A percentile compares a stretch with the other conserved stretches of the same genome.
Evolutionary conservation across 2,797 vertebrate genomes (phyloP).

Genomic region (Brachymystax lenok): DNA sequence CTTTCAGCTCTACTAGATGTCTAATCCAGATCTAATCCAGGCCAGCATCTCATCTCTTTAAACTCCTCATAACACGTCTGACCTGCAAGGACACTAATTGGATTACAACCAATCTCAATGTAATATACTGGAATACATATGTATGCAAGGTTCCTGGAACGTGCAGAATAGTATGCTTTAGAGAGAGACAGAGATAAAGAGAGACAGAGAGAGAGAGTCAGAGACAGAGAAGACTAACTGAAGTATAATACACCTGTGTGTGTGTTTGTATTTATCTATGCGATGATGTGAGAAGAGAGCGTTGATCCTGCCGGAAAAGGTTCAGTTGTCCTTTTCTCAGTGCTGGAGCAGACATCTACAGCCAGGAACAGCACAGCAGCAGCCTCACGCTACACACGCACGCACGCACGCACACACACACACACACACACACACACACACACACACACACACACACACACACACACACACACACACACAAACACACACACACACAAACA

Average conservation of each 20-base stretch:
- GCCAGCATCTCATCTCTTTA: constrained; percentile 1
- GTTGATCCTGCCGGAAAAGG: constrained; percentile 70
- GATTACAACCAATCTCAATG: not conserved
- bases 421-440: not conserved
- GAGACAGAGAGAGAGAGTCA: too few relatives aligned
- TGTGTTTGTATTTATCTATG: constrained; percentile 52
- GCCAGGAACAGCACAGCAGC: constrained; percentile 74
- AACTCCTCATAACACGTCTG: not conserved
- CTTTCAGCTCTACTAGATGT: not conserved
- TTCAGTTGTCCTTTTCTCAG: constrained; percentile 72
- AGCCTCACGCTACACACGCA: constrained; percentile 57
- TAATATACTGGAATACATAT: not conserved
- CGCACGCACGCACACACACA: too few relatives aligned
- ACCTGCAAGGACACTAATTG: not conserved
- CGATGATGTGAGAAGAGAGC: constrained; percentile 59
- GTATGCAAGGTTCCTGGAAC: too few relatives aligned
- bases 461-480: too few relatives aligned
- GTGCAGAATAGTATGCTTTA: not conserved
- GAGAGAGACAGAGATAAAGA: too few relatives aligned
- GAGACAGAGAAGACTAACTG: not conserved
- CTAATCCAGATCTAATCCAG: constrained; percentile 11
- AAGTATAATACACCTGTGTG: not conserved
- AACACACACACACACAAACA: not conserved
- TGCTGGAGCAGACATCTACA: constrained; percentile 73
- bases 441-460: too few relatives aligned